Evolutionary conservation across 1,140 invertebrate genomes (phyloP), one percentile per base, ranked within the genome.

Genomic region (Drosophila azteca): DNA sequence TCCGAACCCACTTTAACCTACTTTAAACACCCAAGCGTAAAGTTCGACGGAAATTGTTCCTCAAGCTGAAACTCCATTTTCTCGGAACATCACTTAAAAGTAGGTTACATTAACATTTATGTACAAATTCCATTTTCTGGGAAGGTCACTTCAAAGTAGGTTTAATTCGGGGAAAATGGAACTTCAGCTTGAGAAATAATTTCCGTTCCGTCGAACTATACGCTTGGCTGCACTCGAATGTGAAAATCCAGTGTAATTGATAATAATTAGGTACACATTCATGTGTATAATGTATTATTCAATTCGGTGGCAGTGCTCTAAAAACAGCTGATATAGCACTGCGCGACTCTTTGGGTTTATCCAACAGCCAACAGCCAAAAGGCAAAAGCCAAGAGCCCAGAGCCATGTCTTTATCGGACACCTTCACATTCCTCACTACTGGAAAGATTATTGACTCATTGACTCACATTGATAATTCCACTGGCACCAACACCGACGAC

Each of bases 381-480:
- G n/a, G n/a, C n/a, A n/a, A n/a, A n/a, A n/a, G n/a, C 31, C n/a
- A 45, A 3, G 13, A 9, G 22, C 3, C 8, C 11, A 6, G 39
- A 24, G 26, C 2, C n/a, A 43, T 29, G 49, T 20, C 63, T 39
- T 29, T 45, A 46, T 26, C 17, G n/a, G 46, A 48, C 43, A 52
- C 74, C 55, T 71, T 80, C 58, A 63, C 71, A 76, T 81, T 77
- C 24, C 43, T 15, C 17, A 20, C 58, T 29, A 29, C 6, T 31
- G 8, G 54, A 20, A 1, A 44, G 64, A 24, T 44, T 57, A 35
- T 6, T n/a, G n/a, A n/a, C n/a, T 61, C 39, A 48, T 59, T 15
- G 35, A 13, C 35, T 13, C 35, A 13, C 35, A 13, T 13, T 39
- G 35, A 39, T 39, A 39, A 11, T 13, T 13, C 11, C 5, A 67